Evolutionary conservation across 2,797 vertebrate genomes (phyloP), one percentile per base, ranked within the genome.

Genomic region (Geotrypetes seraphini): DNA sequence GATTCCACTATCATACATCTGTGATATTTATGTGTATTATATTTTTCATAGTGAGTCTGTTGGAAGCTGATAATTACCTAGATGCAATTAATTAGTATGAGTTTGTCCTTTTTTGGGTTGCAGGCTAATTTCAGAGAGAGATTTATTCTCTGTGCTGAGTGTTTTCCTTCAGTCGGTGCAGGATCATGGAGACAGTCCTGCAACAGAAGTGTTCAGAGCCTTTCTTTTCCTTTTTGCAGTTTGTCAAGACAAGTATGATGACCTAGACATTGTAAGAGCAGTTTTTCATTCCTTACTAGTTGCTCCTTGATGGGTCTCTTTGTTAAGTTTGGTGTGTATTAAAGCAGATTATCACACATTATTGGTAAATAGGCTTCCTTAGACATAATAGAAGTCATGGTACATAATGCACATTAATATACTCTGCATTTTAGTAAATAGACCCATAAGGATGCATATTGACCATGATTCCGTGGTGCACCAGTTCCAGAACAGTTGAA

Each of bases 121-220:
- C 77, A 98, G 93, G 71, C 82, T 95, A 60, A 81, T 92, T 36
- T 81, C 84, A 28, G 87, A 92, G 53, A 65, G 71, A 30, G 73
- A 78, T 2, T 72, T 95, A 41, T 91, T 87, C 59, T 71, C 78
- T 64, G 75, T 88, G 10, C 37, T 94, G 30, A 57, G 83, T 50
- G 63, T 61, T 58, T 64, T 90, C 53, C 57, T 96, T 43, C 59
- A 70, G 2, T 88, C 81, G 8, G 63, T 86, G 18, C 82, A 86
- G 48, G 79, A 84, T 35, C 74, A 66, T 36, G 79, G 78, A 17
- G 66, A 74, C 50, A 44, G 36, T 21, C 57, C 55, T 4, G 84
- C 89, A 30, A 43, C 50, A 15, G 57, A 34, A 3, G 60, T 89
- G 50, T 71, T 91, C 60, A 87, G 73, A 68, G 85, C 89, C 41